Evolutionary conservation across 2,113 vertebrate genomes (phyloP).

Genomic region (Forbesichthys agassizii): DNA sequence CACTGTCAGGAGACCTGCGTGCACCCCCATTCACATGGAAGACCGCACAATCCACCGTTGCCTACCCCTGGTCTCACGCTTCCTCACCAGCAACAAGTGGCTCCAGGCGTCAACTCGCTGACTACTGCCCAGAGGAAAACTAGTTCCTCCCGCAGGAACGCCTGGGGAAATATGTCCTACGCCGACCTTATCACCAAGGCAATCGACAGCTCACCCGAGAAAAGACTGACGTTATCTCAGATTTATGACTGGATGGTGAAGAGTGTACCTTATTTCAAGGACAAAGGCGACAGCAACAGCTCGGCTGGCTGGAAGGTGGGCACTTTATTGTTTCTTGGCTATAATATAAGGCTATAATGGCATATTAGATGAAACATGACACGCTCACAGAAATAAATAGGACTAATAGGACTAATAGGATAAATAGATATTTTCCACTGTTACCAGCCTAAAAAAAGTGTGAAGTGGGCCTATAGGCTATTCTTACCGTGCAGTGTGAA

Average conservation of each 20-base stretch:
- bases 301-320: slow-evolving; percentile 97
- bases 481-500: slow-evolving; percentile 16
- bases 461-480: too few species aligned
- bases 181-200: slow-evolving; percentile 97
- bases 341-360: neutral
- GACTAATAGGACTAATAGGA: neutral
- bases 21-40: slow-evolving; percentile 60
- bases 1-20: slow-evolving; percentile 67
- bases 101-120: slow-evolving; percentile 69
- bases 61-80: slow-evolving; percentile 61
- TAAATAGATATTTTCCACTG: too few species aligned
- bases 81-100: slow-evolving; percentile 67
- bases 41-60: slow-evolving; percentile 35
- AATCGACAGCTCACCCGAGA: slow-evolving; percentile 94
- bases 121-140: slow-evolving; percentile 85
- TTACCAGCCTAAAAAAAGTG: too few species aligned
- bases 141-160: slow-evolving; percentile 94
- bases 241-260: slow-evolving; percentile 99
- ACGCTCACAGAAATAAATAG: neutral
- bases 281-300: slow-evolving; percentile 94
- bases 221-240: slow-evolving; percentile 93
- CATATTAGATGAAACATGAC: neutral
- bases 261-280: slow-evolving; percentile 95
- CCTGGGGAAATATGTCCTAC: slow-evolving; percentile 97
- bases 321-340: neutral